Base-by-base conservation (phyloP, 2,797 vertebrate species). In the Chaunax sp. region DNA sequence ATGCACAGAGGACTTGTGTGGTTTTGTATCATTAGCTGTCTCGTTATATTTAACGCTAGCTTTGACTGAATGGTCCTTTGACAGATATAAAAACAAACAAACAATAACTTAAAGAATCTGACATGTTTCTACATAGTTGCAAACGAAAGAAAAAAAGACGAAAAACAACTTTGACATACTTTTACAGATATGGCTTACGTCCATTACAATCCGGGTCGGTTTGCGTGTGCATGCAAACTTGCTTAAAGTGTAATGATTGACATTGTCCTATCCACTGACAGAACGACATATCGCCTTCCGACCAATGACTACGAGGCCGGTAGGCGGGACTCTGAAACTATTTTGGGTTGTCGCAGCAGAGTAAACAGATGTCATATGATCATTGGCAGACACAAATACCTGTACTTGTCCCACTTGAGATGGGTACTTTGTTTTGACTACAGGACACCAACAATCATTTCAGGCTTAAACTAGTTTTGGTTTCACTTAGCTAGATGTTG, bases 301-400 rank as follows among this genome's bases (percentile, higher is more conserved):
- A 57, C 90, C 84, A 89, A 89, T 91, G 16, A 49, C 0, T 4
- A 15, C 15, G 41, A n/a, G 41, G 52, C 0, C n/a, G 0, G 3
- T 70, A 9, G 90, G 90, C 78, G 86, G 89, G 71, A 26, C 18
- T 0, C 1, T 22, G 0, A 5, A 37, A 16, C 4, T 47, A 1
- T 81, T 22, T 76, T 80, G 60, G 67, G 79, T 86, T 89, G 86
- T 15, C 2, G 9, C n/a, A 13, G 22, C 69, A 69, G 50, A 0
- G 71, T 89, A 90, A 90, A 92, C 86, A 90, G 16, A 4, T 37
- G 77, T 91, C 90, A 92, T 82, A 84, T 90, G 90, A 93, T 59
- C 43, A 14, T 16, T 50, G 58, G 55, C 51, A n/a, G 4, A 1
- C 1, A 6, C 14, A 13, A 50, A 46, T 13, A 3, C 16, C 20